A percentile compares a stretch with the other conserved stretches of the same genome.
phyloP scores from a whole-genome alignment of 2,888 invertebrate species.

The Lithophane ornitopus region DNA sequence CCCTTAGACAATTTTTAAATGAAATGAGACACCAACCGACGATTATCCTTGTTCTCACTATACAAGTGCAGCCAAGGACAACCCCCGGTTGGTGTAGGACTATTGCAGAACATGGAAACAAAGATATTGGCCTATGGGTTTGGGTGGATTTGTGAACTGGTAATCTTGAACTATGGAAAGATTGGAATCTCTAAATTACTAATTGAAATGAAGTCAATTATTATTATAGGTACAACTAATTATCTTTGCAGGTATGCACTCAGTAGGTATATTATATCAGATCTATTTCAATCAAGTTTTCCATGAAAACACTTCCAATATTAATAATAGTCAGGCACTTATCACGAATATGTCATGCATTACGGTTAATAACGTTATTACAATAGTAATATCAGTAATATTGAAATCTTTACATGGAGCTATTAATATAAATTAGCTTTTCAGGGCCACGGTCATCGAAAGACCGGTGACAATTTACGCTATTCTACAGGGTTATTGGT shows the following conservation, averaged over 20 bases:
- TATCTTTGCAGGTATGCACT: background rate
- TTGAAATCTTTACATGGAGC: slow-evolving; percentile 14
- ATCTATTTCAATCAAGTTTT: background rate
- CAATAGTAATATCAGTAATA: slow-evolving; percentile 1
- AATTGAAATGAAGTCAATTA: background rate
- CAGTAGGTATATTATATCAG: background rate
- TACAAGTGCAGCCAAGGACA: too few species aligned
- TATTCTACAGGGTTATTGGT: too few species aligned
- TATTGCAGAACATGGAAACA: too few species aligned
- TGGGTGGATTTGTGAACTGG: too few species aligned
- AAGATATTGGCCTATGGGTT: too few species aligned
- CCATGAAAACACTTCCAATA: slow-evolving; percentile 19
- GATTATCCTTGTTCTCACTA: too few species aligned
- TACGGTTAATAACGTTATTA: slow-evolving; percentile 5
- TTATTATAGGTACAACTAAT: background rate
- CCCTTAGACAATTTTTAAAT: too few species aligned
- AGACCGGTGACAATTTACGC: slow-evolving; percentile 22
- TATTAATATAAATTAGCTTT: slow-evolving; percentile 24
- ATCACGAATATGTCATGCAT: slow-evolving; percentile 6
- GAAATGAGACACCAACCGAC: too few species aligned
- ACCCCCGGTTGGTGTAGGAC: too few species aligned
- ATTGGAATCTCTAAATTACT: too few species aligned
- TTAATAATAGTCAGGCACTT: background rate
- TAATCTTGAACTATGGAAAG: too few species aligned
- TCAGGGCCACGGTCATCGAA: slow-evolving; percentile 24